Base-by-base conservation (phyloP, 2,888 invertebrate species). In the Drosophila differens region DNA sequence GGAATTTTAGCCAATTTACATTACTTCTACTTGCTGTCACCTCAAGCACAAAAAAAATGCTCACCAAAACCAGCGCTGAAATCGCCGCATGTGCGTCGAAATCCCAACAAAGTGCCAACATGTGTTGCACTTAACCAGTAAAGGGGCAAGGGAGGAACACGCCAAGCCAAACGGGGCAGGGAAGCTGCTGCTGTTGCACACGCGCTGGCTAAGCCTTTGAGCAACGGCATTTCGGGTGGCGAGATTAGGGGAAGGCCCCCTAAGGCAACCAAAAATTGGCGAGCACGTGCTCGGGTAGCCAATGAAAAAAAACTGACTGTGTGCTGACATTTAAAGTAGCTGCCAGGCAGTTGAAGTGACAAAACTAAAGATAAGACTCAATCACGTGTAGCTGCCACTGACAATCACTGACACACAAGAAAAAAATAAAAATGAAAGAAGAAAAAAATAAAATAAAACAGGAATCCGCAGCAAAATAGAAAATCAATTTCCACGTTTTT, bases 331-430 rank as follows among this genome's bases (percentile, higher is more conserved):
- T 85, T 85, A 85, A 85, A 85, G 85, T 90, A 85, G 85, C 85
- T 85, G 91, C 89, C 85, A 85, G 87, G 89, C 84, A 80, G 74
- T 79, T 83, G 91, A 90, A 85, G 85, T 90, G 85, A 85, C 85
- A 85, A 90, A 85, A 90, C 85, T 85, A 85, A 90, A 85, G 91
- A 85, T 85, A 85, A 89, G 85, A 85, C 91, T 85, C 85, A 89
- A 85, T 85, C 85, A 85, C 85, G 91, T 85, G 85, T 89, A 73
- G 85, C 84, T 82, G 79, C 69, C 78, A 78, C 77, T 83, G 83
- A 82, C 82, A 89, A 91, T 80, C 85, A 78, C 73, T 63, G 64
- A 66, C 69, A 62, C 57, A 57, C 19, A 39, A n/a, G 6, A 69
- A 44, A 66, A 62, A 58, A n/a, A n/a, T n/a, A n/a, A 32, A 41